phyloP scores from a whole-genome alignment of 1,140 invertebrate genomes.

The Eumeta japonica region DNA sequence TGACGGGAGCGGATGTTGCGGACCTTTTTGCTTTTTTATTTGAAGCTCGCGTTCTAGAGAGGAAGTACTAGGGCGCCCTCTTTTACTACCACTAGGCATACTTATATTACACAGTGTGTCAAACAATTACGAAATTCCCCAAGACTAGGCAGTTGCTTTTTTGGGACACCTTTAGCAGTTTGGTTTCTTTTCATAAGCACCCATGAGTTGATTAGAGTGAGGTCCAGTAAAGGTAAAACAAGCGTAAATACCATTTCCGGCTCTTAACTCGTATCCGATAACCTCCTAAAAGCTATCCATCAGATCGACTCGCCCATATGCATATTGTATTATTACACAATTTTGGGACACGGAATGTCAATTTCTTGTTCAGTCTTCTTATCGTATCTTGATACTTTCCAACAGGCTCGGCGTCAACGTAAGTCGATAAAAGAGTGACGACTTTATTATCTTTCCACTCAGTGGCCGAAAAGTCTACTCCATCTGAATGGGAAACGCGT shows the following conservation, averaged over 20 bases:
- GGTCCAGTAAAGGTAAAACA: too few species aligned
- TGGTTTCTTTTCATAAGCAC: conserved; percentile 29
- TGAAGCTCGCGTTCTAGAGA: conserved; percentile 13
- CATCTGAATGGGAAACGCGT: conserved; percentile 20
- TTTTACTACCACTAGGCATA: conserved; percentile 26
- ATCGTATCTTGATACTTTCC: conserved; percentile 3
- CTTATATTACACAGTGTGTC: conserved; percentile 25
- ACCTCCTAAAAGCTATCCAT: conserved; percentile 45
- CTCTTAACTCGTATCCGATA: conserved; percentile 30
- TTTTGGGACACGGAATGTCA: conserved; percentile 18
- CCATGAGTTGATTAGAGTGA: too few species aligned
- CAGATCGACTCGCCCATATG: conserved; percentile 38
- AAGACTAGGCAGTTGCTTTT: conserved; percentile 24
- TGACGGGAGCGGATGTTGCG: conserved; percentile 13
- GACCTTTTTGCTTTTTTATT: conserved; percentile 17
- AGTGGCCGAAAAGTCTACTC: conserved; percentile 21
- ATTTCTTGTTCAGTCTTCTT: conserved; percentile 17
- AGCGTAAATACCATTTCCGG: conserved; percentile 29
- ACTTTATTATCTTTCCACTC: too few species aligned
- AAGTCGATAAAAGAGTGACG: conserved; percentile 22
- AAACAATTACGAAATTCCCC: conserved; percentile 29
- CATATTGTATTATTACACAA: conserved; percentile 25
- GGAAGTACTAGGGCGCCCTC: conserved; percentile 25
- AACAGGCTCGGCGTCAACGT: conserved; percentile 10
- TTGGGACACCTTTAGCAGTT: conserved; percentile 20